Base-by-base conservation (phyloP, 2,888 invertebrate species). In the Eustalomyia histrio region DNA sequence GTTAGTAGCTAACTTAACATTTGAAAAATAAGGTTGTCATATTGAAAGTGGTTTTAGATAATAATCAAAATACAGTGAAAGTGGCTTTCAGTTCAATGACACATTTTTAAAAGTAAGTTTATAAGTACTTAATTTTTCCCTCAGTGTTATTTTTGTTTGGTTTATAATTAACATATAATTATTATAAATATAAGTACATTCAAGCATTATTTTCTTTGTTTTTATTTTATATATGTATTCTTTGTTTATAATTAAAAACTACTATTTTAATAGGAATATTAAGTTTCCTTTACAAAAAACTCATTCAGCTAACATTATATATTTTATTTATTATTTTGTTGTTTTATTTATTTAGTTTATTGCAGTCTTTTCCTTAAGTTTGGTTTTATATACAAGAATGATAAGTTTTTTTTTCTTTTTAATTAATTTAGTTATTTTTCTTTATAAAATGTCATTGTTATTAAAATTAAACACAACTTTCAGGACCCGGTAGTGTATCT, bases 401-500 rank as follows among this genome's bases (percentile, higher is more conserved):
- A 67, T 72, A 39, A 74, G 10, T 61, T 43, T 18, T 43, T 39
- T 53, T 64, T n/a, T n/a, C 18, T 39, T 52, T 50, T 55, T 55
- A 64, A 52, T 17, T 58, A 9, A 65, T 58, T 39, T 17, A 47
- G 58, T 47, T 60, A 60, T 33, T n/a, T 53, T 53, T 17, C 17
- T 14, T 29, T 6, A 53, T 71, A 75, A 75, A 29, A 61, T 33
- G 10, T 29, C 35, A 4, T 68, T 75, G 39, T 61, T 65, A 55
- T 7, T 39, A 61, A 64, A 72, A 83, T 93, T 94, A 96, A 89
- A 96, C 96, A 92, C 96, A 96, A 92, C 96, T 96, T 90, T 96
- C 96, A 53, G 96, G 96, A 80, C 96, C 96, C 35, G 96, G 96
- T 90, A 96, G 93, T 85, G 95, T 94, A 89, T 96, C 96, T 67